phyloP scores from a whole-genome alignment of 2,888 invertebrate genomes.

The Drosophila barbarae region DNA sequence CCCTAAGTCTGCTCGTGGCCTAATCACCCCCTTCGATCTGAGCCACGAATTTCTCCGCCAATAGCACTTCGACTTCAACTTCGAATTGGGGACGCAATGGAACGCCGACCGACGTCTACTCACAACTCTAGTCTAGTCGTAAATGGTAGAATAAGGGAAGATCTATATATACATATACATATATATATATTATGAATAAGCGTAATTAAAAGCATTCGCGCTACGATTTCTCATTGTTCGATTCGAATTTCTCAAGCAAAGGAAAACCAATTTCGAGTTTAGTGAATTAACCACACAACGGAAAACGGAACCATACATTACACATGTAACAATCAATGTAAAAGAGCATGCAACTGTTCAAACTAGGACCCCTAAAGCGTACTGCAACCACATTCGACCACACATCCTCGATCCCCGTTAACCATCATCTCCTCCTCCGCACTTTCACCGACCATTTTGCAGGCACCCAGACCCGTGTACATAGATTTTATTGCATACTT shows the following conservation, averaged over 20 bases:
- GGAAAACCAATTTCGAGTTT: constrained; percentile 26
- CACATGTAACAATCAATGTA: constrained; percentile 72
- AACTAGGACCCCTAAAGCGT: constrained; percentile 40
- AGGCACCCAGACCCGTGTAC: constrained; percentile 66
- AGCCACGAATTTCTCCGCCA: constrained; percentile 71
- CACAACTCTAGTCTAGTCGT: constrained; percentile 40
- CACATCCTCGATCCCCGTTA: no score
- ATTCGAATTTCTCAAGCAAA: constrained; percentile 36
- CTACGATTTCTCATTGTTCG: constrained; percentile 44
- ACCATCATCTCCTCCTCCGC: background rate
- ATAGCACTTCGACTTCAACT: constrained; percentile 56
- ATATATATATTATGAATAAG: constrained; percentile 14
- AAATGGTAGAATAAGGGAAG: constrained; percentile 37
- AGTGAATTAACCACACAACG: constrained; percentile 31
- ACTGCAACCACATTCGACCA: constrained; percentile 1
- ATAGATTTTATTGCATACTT: constrained; percentile 73
- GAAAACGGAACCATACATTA: constrained; percentile 43
- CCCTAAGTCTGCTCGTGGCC: constrained; percentile 58
- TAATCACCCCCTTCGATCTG: constrained; percentile 47
- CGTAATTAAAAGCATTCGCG: constrained; percentile 28
- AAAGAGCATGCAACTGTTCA: constrained; percentile 62
- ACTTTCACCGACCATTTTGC: constrained; percentile 42
- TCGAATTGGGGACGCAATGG: constrained; percentile 9
- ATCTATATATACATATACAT: constrained; percentile 9
- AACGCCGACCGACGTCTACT: constrained; percentile 14